These are phyloP conservation scores for Romanogobio albipinnatus DNA, from an alignment of 2,113 vertebrate species.

Conservation along the genomic window DNA sequence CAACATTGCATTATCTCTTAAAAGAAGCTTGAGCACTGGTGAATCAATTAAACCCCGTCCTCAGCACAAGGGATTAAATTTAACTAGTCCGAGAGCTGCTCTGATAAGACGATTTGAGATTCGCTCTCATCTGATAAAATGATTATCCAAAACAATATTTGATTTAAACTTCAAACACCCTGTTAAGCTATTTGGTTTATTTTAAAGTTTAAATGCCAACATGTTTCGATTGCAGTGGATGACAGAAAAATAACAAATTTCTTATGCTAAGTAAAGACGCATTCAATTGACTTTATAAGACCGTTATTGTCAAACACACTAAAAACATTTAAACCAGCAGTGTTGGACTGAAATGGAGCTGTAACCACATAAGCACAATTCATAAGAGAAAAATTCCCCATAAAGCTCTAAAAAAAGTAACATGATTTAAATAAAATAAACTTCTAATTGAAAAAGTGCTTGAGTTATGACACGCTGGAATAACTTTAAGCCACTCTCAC, in stretches of 20 bases:
- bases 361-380: conserved; percentile 57
- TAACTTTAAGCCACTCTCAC: conserved; percentile 4
- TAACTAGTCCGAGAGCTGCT: conserved; percentile 69
- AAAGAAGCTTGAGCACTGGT: conserved; percentile 67
- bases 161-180: conserved; percentile 74
- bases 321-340: conserved; percentile 51
- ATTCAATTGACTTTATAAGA: conserved; percentile 45
- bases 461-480: conserved; percentile 22
- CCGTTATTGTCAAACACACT: conserved; percentile 54
- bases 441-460: conserved; percentile 31
- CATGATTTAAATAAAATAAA: neutral
- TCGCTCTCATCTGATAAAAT: conserved; percentile 81
- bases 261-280: conserved; percentile 59
- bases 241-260: conserved; percentile 36
- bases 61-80: conserved; percentile 77
- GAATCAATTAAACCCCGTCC: conserved; percentile 78
- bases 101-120: conserved; percentile 80
- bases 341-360: conserved; percentile 45
- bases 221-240: conserved; percentile 65
- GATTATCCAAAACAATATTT: conserved; percentile 75
- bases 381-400: neutral
- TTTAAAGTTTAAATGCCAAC: conserved; percentile 74
- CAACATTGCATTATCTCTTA: conserved; percentile 74
- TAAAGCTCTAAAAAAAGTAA: neutral
- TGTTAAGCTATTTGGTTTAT: conserved; percentile 66